Conservation (phyloP, 2,113 vertebrate species). For the Onychostoma macrolepis region DNA sequence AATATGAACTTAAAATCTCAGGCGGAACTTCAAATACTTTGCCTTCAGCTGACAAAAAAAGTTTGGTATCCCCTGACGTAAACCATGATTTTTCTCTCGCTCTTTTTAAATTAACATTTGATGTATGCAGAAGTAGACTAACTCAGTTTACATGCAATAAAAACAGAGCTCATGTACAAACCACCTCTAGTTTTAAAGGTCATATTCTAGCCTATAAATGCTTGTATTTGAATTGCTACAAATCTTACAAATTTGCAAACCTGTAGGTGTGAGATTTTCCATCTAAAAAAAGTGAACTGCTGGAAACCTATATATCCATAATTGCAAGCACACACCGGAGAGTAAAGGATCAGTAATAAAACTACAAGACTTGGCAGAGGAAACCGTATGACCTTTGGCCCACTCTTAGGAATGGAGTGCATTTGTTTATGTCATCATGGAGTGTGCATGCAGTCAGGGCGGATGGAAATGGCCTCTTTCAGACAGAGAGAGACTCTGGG, state of each 20-base stretch:
- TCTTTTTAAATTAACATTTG: too few relatives aligned
- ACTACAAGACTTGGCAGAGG: too few relatives aligned
- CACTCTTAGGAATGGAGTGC: neutral
- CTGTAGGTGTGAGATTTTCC: neutral
- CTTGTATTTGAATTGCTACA: neutral
- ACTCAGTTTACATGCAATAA: too few relatives aligned
- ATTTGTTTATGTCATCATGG: constrained; percentile 4
- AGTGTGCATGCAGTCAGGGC: neutral
- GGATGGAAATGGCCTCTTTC: neutral
- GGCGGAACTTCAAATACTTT: too few relatives aligned
- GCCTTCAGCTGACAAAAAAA: too few relatives aligned
- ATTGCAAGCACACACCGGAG: neutral
- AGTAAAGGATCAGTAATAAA: neutral
- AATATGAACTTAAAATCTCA: too few relatives aligned
- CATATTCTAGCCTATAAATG: neutral
- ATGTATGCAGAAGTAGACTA: too few relatives aligned
- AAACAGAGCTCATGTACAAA: too few relatives aligned
- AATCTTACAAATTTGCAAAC: neutral
- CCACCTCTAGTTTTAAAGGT: too few relatives aligned
- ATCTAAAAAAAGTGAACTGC: neutral
- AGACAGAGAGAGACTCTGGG: neutral
- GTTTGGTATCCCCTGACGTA: too few relatives aligned
- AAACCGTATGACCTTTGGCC: neutral
- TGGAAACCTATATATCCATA: neutral
- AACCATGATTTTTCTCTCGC: too few relatives aligned